Percentiles rank a stretch among this genome's conserved stretches.
phyloP scores from a whole-genome alignment of 1,140 invertebrate genomes.

The Apis laboriosa region DNA sequence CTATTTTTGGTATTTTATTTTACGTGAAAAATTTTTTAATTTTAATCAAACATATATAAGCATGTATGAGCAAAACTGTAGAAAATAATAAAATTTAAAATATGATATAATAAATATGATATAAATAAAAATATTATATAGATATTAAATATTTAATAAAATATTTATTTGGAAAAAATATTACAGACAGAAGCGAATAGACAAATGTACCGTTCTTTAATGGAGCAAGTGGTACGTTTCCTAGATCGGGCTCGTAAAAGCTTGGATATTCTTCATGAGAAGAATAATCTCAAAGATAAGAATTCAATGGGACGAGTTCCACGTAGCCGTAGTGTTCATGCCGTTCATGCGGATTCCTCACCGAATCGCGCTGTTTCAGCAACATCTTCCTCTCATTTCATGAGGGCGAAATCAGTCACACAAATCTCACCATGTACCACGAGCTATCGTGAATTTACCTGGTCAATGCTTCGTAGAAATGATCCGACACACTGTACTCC shows the following conservation, averaged over 20 bases:
- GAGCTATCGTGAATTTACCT: constrained; percentile 73
- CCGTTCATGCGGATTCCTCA: constrained; percentile 63
- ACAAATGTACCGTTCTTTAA: constrained; percentile 89
- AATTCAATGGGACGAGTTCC: constrained; percentile 68
- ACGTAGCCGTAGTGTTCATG: constrained; percentile 80
- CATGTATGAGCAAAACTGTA: too few relatives aligned
- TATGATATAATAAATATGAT: background rate
- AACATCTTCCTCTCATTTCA: constrained; percentile 69
- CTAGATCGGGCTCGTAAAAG: constrained; percentile 87
- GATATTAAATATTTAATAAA: background rate
- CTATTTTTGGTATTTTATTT: too few relatives aligned
- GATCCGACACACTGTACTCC: constrained; percentile 68
- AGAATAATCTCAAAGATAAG: constrained; percentile 67
- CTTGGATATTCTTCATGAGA: constrained; percentile 81
- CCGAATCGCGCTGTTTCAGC: constrained; percentile 33
- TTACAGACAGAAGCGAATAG: constrained; percentile 87
- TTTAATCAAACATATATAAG: too few relatives aligned
- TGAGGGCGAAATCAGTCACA: constrained; percentile 76
- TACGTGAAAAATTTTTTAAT: too few relatives aligned
- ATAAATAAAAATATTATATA: background rate
- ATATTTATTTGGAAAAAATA: too few relatives aligned
- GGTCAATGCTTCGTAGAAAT: constrained; percentile 77
- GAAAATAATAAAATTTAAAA: too few relatives aligned
- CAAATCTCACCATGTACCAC: constrained; percentile 72
- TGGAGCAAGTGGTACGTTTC: constrained; percentile 89